Base-by-base conservation (phyloP, 2,797 vertebrate genomes). In the Lindbergichthys nudifrons region DNA sequence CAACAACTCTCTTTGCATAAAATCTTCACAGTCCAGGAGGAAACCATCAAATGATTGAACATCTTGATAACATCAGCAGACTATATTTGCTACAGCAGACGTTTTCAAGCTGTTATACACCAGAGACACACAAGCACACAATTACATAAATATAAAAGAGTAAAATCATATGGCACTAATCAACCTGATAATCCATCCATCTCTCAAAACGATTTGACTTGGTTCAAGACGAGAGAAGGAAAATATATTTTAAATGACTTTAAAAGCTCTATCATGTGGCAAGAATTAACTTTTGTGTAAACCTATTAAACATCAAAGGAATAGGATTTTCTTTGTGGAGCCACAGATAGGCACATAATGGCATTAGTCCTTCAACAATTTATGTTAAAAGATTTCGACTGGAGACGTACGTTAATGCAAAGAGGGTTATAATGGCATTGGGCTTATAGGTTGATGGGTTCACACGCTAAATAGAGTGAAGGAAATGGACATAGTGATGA, bases 401-500 rank as follows among this genome's bases (percentile, higher is more conserved):
- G 52, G 80, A 63, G 21, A 58, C 1, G 12, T 66, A 56, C 46
- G 56, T 67, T 54, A 71, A 83, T 79, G 65, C 73, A 77, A 68
- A 77, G 83, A 76, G 46, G 56, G 11, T 19, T 65, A 19, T 86
- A 84, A 87, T 81, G 79, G 65, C 58, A 56, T 26, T 41, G 73
- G 54, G 51, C 62, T 75, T 18, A 61, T 63, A 70, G 64, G 75
- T 83, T 87, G 87, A 89, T 77, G 69, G 68, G 81, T 80, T 80
- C 73, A 19, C 51, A 62, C 51, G 21, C 80, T 87, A 90, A 92
- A 87, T 88, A 77, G 74, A 91, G 80, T 79, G 87, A 90, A 75
- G 84, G 67, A 89, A 91, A 88, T 83, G 87, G 90, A 89, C 86
- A 71, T 45, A 61, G 81, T 77, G 86, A 89, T 91, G 87, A 88